Base-by-base conservation (phyloP, 2,888 invertebrate species). In the Plebejus argus region DNA sequence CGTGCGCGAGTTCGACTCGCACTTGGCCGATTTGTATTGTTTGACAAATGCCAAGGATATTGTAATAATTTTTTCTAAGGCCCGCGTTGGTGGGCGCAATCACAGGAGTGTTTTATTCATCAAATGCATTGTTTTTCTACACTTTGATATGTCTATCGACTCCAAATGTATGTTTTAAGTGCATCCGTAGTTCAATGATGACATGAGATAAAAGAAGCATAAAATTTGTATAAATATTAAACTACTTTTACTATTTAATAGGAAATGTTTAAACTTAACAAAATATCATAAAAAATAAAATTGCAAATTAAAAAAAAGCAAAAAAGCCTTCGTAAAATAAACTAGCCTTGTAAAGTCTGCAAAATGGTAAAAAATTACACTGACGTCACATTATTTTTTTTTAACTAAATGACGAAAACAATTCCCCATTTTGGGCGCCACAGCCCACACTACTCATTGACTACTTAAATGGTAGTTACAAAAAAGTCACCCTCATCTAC, bases 31-130 rank as follows among this genome's bases (percentile, higher is more conserved):
- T 53, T 53, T 49, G 83, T 83, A 85, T 85, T 86, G 85, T 86
- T 84, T 83, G 82, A 83, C 80, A 80, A 83, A 82, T 81, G 82
- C 80, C 81, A 82, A 83, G 85, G 86, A 85, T 84, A 86, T 85
- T 84, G 84, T 85, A 82, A 83, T 85, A 83, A 81, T 81, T 82
- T 84, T 81, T 84, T 78, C 80, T 80, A 81, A 80, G 80, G 79
- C 76, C 84, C 53, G 80, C 83, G 85, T 83, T 81, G 86, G 85
- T 85, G 85, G 85, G 66, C 66, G 81, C 84, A 78, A 78, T 75
- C 76, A 77, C 71, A 80, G 78, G 56, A 35, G 76, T 49, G 66
- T 76, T 76, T 76, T 66, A 74, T 74, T 74, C 28, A 66, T 28
- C 66, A 1, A 33, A 66, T 66, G 66, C 4, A 33, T 66, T 66